phyloP scores from a whole-genome alignment of 2,888 invertebrate species.

The Disparrhopalites patrizii region DNA sequence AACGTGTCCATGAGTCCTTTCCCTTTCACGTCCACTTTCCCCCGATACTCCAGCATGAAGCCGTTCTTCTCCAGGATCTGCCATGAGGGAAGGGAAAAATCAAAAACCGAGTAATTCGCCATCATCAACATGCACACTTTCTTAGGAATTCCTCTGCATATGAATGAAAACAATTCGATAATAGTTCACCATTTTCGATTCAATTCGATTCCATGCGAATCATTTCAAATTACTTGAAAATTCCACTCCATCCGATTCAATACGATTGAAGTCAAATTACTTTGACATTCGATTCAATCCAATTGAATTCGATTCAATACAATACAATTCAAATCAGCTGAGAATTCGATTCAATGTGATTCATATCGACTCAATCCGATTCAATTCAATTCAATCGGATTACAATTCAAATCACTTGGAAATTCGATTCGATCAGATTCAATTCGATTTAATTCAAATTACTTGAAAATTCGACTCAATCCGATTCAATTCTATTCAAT shows the following conservation, averaged over 20 bases:
- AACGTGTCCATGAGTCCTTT: slow-evolving; percentile 96
- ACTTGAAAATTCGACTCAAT: neutral
- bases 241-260: neutral
- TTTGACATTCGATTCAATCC: neutral
- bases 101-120: too few species aligned
- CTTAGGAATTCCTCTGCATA: too few species aligned
- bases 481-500: neutral
- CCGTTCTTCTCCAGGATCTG: slow-evolving; percentile 72
- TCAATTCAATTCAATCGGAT: too few species aligned
- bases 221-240: neutral
- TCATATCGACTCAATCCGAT: too few species aligned
- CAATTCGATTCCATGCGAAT: neutral
- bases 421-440: neutral
- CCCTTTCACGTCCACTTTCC: slow-evolving; percentile 84
- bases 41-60: slow-evolving; percentile 71
- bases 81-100: neutral
- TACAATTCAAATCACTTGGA: too few species aligned
- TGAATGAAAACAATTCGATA: too few species aligned
- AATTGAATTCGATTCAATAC: neutral
- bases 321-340: too few species aligned
- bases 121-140: too few species aligned
- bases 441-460: neutral
- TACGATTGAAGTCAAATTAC: neutral
- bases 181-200: too few species aligned
- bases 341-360: too few species aligned